These are phyloP conservation scores for Brassicogethes aeneus DNA, from an alignment of 2,888 invertebrate genomes.

Conservation along the genomic window DNA sequence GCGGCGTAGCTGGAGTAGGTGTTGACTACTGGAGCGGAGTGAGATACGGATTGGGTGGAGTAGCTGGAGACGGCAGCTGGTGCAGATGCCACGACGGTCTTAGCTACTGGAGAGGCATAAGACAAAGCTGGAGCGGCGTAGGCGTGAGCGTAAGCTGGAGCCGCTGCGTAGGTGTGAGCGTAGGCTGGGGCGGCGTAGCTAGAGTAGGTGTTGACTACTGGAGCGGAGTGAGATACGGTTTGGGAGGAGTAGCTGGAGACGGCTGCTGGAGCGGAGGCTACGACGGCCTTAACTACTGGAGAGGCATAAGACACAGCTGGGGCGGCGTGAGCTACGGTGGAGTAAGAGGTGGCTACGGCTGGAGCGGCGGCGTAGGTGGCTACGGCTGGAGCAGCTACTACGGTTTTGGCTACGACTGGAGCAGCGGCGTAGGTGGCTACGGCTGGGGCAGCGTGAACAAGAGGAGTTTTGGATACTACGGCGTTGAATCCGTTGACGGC, in stretches of 20 bases:
- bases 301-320: neutral
- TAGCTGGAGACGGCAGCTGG: conserved; percentile 11
- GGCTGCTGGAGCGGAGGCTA: conserved; percentile 7
- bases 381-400: conserved; percentile 19
- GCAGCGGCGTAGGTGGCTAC: conserved; percentile 22
- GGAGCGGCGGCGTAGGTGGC: conserved; percentile 15
- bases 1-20: conserved; percentile 13
- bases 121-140: conserved; percentile 11
- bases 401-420: conserved; percentile 10
- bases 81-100: conserved; percentile 1
- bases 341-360: conserved; percentile 14
- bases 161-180: conserved; percentile 3
- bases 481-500: conserved; percentile 47
- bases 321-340: conserved; percentile 4
- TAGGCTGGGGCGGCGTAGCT: conserved; percentile 13
- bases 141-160: conserved; percentile 5
- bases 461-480: conserved; percentile 42
- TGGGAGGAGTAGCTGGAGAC: conserved; percentile 11
- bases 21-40: conserved; percentile 10
- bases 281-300: conserved; percentile 1
- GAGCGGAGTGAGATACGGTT: conserved; percentile 4
- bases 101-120: conserved; percentile 1
- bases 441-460: conserved; percentile 28
- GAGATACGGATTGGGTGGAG: conserved; percentile 5
- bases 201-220: too few relatives aligned